Evolutionary conservation across 2,888 invertebrate genomes (phyloP), one percentile per base, ranked within the genome.

Genomic region (Stegana nigrithorax): DNA sequence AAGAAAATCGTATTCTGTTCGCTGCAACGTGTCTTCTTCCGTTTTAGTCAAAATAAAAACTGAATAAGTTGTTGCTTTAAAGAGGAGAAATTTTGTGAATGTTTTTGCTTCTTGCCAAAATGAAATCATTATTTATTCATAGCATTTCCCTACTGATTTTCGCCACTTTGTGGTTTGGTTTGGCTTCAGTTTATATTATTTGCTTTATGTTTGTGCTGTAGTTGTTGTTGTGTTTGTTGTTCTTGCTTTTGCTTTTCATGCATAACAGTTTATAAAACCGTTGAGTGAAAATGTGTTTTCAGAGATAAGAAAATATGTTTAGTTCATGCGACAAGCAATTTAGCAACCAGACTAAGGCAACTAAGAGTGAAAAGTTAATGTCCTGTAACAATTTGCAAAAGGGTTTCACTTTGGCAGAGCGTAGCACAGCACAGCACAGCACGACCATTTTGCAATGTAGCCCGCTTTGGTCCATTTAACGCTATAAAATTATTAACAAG

Each of bases 401-500:
- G 70, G 75, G 75, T 68, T 73, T 59, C 57, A 27, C 32, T 51
- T 51, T 5, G 27, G 55, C 17, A n/a, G 25, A n/a, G n/a, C n/a
- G n/a, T n/a, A n/a, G n/a, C n/a, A n/a, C n/a, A n/a, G n/a, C n/a
- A n/a, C n/a, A n/a, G n/a, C n/a, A n/a, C n/a, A n/a, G n/a, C n/a
- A n/a, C n/a, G n/a, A n/a, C n/a, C n/a, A n/a, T n/a, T n/a, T n/a
- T n/a, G n/a, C n/a, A n/a, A n/a, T 36, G 36, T 36, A n/a, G 53
- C 59, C 55, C n/a, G n/a, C 57, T 17, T 63, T 70, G 72, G 62
- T 58, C 64, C 76, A 75, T 78, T 75, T 78, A 75, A 75, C 78
- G 72, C 75, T 78, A 78, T 75, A 75, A 75, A 78, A 73, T 75
- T 78, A 75, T 75, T 75, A 78, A 74, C 76, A 25, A 25, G 23